Evolutionary conservation across 2,113 vertebrate genomes (phyloP), one percentile per base, ranked within the genome.

Genomic region (Paratilapia polleni): DNA sequence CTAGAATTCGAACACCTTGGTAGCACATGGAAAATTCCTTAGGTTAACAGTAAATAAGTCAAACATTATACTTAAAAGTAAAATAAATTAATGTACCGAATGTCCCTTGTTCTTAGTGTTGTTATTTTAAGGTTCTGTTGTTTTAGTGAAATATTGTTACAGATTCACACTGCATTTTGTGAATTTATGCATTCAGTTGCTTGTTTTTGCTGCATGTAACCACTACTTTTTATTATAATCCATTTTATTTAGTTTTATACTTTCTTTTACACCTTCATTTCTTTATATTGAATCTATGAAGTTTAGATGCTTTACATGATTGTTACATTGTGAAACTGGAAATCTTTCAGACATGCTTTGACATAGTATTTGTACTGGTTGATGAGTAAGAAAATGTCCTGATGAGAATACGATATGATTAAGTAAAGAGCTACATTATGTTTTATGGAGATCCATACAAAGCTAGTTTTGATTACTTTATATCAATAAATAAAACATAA

Each of bases 241-340:
- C 0, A 70, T 70, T 70, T 70, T 31, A 70, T 6, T 70, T 70
- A 24, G 41, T 49, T 20, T 70, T 0, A 15, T 52, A 28, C 24
- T 20, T 70, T 24, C 43, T 28, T 31, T 0, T 52, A 31, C 2
- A 52, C 20, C 43, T 13, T 49, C 2, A 52, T 70, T 70, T 49
- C 43, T 70, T 14, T 12, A 49, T 1, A 26, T 49, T 9, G 4
- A 20, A 70, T 17, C 41, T 34, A 34, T 70, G 24, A 2, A 13
- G 26, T 0, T 19, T 47, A 22, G n/a, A n/a, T n/a, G n/a, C n/a
- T n/a, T n/a, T n/a, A 68, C 14, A 47, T 2, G 3, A 68, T 68
- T 26, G n/a, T 47, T 22, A 26, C 47, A 68, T 6, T 22, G 38
- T 26, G 38, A 68, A 68, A 15, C 14, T n/a, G n/a, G n/a, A n/a